Conservation (phyloP, 2,888 invertebrate species). For the Hemaris fuciformis region DNA sequence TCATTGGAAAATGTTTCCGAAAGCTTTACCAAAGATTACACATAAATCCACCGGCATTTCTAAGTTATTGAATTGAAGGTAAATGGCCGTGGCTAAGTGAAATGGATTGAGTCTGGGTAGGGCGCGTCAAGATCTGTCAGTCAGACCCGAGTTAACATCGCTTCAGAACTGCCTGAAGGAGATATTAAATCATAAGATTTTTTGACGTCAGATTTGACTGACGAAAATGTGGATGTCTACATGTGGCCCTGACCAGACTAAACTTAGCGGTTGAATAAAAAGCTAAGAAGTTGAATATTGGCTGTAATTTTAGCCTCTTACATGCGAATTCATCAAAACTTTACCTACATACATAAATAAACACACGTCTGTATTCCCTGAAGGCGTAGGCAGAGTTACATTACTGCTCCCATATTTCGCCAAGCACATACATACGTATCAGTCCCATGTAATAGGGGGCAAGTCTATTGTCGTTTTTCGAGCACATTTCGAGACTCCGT, state of each 20-base stretch:
- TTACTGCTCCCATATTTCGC: too few relatives aligned
- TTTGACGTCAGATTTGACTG: not conserved
- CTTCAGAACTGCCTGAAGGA: not conserved
- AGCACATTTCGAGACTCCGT: too few relatives aligned
- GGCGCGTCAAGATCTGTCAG: not conserved
- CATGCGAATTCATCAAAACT: not conserved
- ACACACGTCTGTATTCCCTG: too few relatives aligned
- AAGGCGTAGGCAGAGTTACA: too few relatives aligned
- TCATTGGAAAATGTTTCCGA: not conserved
- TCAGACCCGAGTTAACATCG: not conserved
- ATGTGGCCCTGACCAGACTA: not conserved
- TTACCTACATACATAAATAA: too few relatives aligned
- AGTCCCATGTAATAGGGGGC: too few relatives aligned
- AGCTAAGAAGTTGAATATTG: too few relatives aligned
- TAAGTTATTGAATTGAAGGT: not conserved
- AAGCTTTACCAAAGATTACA: not conserved
- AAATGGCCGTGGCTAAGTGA: not conserved
- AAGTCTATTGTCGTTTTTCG: too few relatives aligned
- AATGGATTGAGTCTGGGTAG: not conserved
- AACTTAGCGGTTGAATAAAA: not conserved
- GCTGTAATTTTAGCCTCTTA: not conserved
- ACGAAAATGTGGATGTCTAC: not conserved
- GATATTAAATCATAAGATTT: not conserved
- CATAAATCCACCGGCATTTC: not conserved
- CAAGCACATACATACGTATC: too few relatives aligned